Evolutionary conservation across 2,113 vertebrate species (phyloP).

Genomic region (Pseudopodoces humilis): DNA sequence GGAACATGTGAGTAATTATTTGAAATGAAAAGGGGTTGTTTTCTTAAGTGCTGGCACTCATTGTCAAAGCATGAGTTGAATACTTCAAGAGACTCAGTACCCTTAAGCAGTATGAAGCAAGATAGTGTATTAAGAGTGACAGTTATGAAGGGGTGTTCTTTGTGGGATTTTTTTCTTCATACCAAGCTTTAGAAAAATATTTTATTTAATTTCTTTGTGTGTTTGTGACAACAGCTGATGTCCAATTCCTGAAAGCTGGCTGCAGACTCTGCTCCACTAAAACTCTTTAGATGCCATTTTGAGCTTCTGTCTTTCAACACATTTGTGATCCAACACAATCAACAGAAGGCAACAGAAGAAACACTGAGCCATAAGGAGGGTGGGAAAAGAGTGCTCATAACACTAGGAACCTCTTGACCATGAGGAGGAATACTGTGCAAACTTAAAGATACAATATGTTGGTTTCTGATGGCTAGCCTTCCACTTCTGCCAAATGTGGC

Average conservation of each 20-base stretch:
- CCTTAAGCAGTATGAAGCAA: neutral
- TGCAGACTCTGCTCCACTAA: neutral
- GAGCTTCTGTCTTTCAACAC: neutral
- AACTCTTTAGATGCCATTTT: neutral
- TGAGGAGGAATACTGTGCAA: neutral
- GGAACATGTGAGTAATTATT: neutral
- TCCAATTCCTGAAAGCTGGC: neutral
- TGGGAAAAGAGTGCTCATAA: neutral
- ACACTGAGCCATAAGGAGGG: neutral
- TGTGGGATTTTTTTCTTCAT: neutral
- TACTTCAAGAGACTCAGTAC: neutral
- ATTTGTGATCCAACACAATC: neutral
- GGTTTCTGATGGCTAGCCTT: neutral
- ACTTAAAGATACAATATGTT: neutral
- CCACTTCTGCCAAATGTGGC: neutral
- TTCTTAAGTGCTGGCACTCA: neutral
- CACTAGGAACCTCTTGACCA: neutral
- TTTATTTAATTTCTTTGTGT: neutral
- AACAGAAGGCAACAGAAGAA: neutral
- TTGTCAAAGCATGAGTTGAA: neutral
- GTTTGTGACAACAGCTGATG: neutral
- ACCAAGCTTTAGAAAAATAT: neutral
- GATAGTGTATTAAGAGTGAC: neutral
- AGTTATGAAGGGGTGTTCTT: neutral
- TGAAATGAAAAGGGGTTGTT: neutral